These are phyloP conservation scores for Mixornis gularis DNA, from an alignment of 2,113 vertebrate genomes.

Conservation along the genomic window DNA sequence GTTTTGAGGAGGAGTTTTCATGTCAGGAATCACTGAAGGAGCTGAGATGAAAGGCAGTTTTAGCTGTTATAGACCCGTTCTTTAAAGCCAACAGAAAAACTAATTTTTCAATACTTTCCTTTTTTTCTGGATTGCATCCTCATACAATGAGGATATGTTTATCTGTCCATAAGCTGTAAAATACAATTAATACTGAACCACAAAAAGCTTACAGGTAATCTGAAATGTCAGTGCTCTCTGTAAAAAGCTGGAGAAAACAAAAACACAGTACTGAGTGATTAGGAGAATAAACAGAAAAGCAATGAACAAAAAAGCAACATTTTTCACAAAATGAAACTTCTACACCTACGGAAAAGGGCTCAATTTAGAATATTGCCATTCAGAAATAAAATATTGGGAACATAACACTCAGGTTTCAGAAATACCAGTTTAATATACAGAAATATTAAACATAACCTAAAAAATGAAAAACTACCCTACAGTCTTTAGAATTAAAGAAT, in stretches of 20 bases:
- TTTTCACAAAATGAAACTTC: neutral
- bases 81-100: neutral
- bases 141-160: neutral
- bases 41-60: neutral
- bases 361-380: neutral
- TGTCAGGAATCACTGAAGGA: neutral
- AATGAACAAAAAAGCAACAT: neutral
- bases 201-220: neutral
- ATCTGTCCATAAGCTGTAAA: neutral
- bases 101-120: neutral
- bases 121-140: neutral
- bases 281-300: neutral
- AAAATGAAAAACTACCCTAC: neutral
- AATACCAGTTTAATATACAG: neutral
- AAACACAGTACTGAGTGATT: neutral
- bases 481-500: neutral
- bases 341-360: accelerated
- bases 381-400: neutral
- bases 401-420: neutral
- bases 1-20: neutral
- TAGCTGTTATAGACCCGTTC: accelerated
- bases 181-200: neutral
- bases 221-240: neutral
- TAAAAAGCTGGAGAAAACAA: neutral
- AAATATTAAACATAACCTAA: neutral